These are phyloP conservation scores for Engystomops pustulosus DNA, from an alignment of 2,113 vertebrate genomes.

Conservation along the genomic window DNA sequence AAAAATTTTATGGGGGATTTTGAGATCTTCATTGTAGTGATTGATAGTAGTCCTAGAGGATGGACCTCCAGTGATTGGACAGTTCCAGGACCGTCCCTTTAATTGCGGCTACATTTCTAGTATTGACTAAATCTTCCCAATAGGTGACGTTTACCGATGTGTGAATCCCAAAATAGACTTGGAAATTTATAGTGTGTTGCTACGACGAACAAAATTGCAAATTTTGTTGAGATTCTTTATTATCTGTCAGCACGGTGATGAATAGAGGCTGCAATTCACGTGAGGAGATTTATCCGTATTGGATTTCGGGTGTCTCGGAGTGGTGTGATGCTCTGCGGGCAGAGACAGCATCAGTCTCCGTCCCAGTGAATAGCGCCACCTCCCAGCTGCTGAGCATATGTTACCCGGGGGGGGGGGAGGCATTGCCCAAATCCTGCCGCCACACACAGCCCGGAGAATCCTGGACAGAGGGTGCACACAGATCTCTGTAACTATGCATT, in stretches of 20 bases:
- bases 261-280: not conserved
- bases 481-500: too few relatives aligned
- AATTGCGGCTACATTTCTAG: not conserved
- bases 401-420: not conserved
- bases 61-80: too few relatives aligned
- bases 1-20: too few relatives aligned
- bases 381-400: constrained; percentile 20
- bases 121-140: not conserved
- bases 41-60: too few relatives aligned
- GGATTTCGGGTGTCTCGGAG: not conserved
- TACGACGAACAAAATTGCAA: not conserved
- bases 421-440: not conserved
- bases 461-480: too few relatives aligned
- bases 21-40: too few relatives aligned
- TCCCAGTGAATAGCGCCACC: not conserved
- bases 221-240: not conserved
- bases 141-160: not conserved
- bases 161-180: not conserved
- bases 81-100: not conserved
- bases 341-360: not conserved
- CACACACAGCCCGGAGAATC: not conserved
- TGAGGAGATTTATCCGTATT: not conserved
- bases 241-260: not conserved
- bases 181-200: not conserved
- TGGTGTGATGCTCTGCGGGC: not conserved